Base-by-base conservation (phyloP, 1,140 invertebrate genomes). In the Leptinotarsa texana region DNA sequence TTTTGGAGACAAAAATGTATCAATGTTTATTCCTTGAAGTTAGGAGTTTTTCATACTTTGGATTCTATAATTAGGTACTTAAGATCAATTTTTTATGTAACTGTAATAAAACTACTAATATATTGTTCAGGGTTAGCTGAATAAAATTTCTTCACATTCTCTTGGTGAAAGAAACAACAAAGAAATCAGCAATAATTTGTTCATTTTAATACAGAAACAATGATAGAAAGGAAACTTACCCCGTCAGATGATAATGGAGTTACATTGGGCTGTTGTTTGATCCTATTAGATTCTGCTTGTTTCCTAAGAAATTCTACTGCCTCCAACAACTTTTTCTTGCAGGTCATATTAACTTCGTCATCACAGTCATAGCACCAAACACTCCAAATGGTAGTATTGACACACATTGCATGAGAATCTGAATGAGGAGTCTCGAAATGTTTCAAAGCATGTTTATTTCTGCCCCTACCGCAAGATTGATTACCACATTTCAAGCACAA, bases 361-460 rank as follows among this genome's bases (percentile, higher is more conserved):
- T 91, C 88, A 84, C 92, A 93, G 73, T 86, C 87, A 81, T 92
- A 93, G 84, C 92, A 96, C 90, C 93, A 95, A 18, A 94, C 87
- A 65, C 86, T 89, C 90, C 93, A 95, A 3, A 88, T 85, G 17
- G 89, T 88, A 4, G 92, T 92, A 80, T 95, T 92, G 48, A 93
- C 87, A 18, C 90, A 91, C 63, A 96, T 80, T 8, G 89, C 88
- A 86, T 97, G 95, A 17, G 85, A 88, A 80, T 93, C 93, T 11
- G 93, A 95, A 77, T 89, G 91, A 3, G 93, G 91, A 2, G 89
- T 93, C 79, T 92, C 86, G 82, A 89, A 93, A 85, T 97, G 95
- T 66, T 91, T 87, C 13, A 94, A 79, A 2, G 94, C 93, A 86
- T 97, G 95, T 77, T 91, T 87, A 80, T 90, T 89, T 13, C 90